Evolutionary conservation across 2,888 invertebrate species (phyloP), one percentile per base, ranked within the genome.

Genomic region (Pristionchus entomophagus): DNA sequence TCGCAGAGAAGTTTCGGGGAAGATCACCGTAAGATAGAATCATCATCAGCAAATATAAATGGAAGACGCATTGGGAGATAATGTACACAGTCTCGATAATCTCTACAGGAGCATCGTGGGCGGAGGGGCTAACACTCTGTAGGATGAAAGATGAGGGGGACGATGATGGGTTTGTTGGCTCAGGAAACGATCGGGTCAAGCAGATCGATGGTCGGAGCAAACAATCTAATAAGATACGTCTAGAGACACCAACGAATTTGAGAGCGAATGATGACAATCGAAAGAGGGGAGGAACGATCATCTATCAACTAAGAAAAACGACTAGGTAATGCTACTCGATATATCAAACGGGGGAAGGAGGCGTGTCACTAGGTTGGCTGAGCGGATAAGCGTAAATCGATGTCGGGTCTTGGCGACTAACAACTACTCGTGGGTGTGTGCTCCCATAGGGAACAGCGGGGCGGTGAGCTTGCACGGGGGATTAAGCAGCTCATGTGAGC

Each of bases 1-100:
- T 73, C 73, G 69, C 69, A 69, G 73, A 73, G 41, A 41, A 35
- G 73, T 73, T 38, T 12, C 19, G 65, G 65, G n/a, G 73, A 41
- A 73, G 73, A 73, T 73, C 73, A 73, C 73, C 41, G 38, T 41
- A 41, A 10, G 45, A 38, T n/a, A 45, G 73, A 38, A 41, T 35
- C 32, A 65, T 35, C 41, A 73, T 41, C 12, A 22, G 56, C 56
- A 17, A 22, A 56, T 8, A 73, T 4, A 38, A 35, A 12, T 17
- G 65, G 65, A 65, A 65, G 65, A 35, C 32, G 19, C 5, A 19
- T 4, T 1, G 65, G 35, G 65, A 29, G 26, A 19, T 22, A 65
- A 35, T 35, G 35, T 65, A 35, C n/a, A 65, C 35, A 35, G 35
- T 45, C 6, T 45, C 14, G 45, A 14, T 10, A 65, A 65, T 65